Evolutionary conservation across 1,140 invertebrate genomes (phyloP).

Genomic region (Aphaenogaster floridana): DNA sequence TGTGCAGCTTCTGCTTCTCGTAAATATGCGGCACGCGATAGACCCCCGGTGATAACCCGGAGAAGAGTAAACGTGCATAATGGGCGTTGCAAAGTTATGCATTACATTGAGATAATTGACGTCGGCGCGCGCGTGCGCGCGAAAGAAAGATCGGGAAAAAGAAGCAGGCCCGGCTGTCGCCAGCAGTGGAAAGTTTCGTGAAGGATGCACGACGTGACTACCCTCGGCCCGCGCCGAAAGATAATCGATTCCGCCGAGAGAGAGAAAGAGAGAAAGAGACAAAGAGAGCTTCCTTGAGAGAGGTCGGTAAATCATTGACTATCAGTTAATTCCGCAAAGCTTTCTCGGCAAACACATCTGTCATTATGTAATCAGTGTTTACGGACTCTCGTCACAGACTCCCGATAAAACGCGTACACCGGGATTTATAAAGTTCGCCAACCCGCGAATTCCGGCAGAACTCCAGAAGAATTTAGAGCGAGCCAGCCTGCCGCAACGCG

Average conservation of each 20-base stretch:
- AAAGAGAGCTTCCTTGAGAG: neutral
- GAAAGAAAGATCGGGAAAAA: neutral
- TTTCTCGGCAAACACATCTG: conserved; percentile 32
- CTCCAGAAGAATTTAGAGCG: conserved; percentile 1
- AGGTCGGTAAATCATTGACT: conserved; percentile 12
- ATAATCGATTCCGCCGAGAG: neutral
- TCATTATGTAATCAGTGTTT: conserved; percentile 47
- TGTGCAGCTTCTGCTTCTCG: neutral
- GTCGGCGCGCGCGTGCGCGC: neutral
- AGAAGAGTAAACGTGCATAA: conserved; percentile 25
- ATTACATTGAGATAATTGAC: conserved; percentile 42
- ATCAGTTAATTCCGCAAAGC: conserved; percentile 34
- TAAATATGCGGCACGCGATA: conserved; percentile 18
- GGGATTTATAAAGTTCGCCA: conserved; percentile 17
- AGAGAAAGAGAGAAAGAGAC: neutral
- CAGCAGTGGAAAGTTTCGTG: conserved; percentile 1
- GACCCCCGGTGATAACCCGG: conserved; percentile 18
- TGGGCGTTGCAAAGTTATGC: neutral
- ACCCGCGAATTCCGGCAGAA: neutral
- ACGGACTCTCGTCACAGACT: neutral
- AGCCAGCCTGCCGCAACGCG: neutral
- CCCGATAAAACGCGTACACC: neutral
- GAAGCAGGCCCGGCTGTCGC: neutral
- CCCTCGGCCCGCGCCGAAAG: neutral
- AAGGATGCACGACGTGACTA: neutral